Evolutionary conservation across 2,113 vertebrate species (phyloP).

Genomic region (Laticauda laticaudata): DNA sequence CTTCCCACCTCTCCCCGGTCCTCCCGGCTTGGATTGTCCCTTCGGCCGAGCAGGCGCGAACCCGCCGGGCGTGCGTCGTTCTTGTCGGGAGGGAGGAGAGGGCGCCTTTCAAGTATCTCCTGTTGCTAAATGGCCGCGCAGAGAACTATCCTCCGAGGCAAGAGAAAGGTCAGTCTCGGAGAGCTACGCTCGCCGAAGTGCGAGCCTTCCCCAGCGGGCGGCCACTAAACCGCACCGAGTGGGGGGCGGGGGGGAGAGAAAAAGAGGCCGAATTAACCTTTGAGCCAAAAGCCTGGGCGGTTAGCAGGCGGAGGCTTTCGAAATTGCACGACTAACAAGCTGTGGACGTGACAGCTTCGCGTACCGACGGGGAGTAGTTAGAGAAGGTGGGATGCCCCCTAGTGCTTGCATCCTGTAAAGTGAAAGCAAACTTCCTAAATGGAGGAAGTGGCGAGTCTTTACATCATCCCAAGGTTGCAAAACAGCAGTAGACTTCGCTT

Average conservation of each 20-base stretch:
- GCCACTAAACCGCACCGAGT: background rate
- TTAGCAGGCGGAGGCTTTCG: background rate
- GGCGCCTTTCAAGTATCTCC: background rate
- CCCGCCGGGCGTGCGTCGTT: background rate
- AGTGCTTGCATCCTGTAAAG: background rate
- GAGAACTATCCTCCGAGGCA: background rate
- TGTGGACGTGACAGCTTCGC: conserved; percentile 12
- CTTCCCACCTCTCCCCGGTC: accelerated
- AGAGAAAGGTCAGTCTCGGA: background rate
- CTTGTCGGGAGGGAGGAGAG: background rate
- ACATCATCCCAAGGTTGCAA: background rate
- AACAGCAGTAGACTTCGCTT: background rate
- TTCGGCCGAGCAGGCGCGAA: background rate
- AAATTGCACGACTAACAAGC: background rate
- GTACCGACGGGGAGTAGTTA: background rate
- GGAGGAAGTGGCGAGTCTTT: too few relatives aligned
- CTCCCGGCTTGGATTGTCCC: background rate
- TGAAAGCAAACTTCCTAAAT: too few relatives aligned
- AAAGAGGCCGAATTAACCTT: background rate
- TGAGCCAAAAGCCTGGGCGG: background rate
- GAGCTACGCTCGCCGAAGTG: background rate
- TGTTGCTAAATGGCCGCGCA: background rate
- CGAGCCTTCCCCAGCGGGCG: background rate
- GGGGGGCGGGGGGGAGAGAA: background rate
- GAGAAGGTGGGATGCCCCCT: conserved; percentile 22